Percentiles rank a stretch among this genome's conserved stretches.
phyloP scores from a whole-genome alignment of 2,888 invertebrate species.

The Octodonta nipae region DNA sequence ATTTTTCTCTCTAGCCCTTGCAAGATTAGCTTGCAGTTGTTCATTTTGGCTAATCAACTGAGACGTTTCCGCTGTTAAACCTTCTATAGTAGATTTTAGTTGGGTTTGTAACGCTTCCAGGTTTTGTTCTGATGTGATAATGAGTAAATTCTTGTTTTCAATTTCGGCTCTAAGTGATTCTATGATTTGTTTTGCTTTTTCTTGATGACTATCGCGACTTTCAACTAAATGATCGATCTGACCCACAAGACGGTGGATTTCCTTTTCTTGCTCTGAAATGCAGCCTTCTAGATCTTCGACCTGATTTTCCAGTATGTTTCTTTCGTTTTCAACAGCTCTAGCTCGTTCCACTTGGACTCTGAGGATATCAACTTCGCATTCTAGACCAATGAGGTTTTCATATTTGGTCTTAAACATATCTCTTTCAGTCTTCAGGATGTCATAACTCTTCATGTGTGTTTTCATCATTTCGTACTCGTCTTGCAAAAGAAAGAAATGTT shows the following conservation, averaged over 20 bases:
- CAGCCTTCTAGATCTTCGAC: constrained; percentile 43
- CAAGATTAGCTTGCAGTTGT: constrained; percentile 6
- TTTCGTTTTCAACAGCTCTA: constrained; percentile 36
- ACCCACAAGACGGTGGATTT: constrained; percentile 41
- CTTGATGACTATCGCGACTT: constrained; percentile 28
- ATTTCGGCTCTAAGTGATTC: constrained; percentile 26
- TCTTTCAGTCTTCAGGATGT: constrained; percentile 28
- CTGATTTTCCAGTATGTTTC: constrained; percentile 38
- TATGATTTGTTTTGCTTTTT: constrained; percentile 25
- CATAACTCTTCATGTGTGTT: constrained; percentile 19
- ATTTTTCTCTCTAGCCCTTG: constrained; percentile 6
- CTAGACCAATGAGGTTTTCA: constrained; percentile 24
- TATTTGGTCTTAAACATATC: constrained; percentile 31
- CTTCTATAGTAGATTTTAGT: constrained; percentile 25
- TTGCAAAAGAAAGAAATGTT: constrained; percentile 25
- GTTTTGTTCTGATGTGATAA: constrained; percentile 28
- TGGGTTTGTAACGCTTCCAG: constrained; percentile 25
- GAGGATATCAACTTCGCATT: constrained; percentile 25
- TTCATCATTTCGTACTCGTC: constrained; percentile 25
- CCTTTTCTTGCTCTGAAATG: constrained; percentile 44
- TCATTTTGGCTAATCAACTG: constrained; percentile 20
- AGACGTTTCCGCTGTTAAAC: constrained; percentile 23
- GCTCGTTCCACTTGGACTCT: constrained; percentile 25
- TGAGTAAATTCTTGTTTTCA: constrained; percentile 26
- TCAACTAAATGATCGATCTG: constrained; percentile 40